Conservation (phyloP, 2,797 vertebrate genomes). For the Poeciliopsis paucimaculata region DNA sequence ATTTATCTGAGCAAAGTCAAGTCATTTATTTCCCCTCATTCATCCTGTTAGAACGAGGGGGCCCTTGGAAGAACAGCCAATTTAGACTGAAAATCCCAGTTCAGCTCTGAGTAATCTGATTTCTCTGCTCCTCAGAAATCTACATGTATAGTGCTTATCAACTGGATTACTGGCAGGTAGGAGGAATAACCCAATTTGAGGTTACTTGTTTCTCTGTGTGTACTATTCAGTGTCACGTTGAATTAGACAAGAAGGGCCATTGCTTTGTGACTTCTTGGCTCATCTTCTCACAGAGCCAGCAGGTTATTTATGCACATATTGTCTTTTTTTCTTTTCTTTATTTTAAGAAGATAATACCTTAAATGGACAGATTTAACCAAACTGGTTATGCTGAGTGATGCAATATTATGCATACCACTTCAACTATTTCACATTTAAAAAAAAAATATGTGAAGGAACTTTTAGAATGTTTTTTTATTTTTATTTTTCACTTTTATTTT, state of each 20-base stretch:
- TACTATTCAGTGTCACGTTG: conserved; percentile 84
- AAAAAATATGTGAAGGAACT: neutral
- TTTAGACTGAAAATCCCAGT: conserved; percentile 80
- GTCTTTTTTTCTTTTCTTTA: conserved; percentile 22
- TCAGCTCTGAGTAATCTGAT: conserved; percentile 83
- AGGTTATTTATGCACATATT: conserved; percentile 49
- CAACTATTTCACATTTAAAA: neutral
- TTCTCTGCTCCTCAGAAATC: conserved; percentile 83
- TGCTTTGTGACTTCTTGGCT: conserved; percentile 68
- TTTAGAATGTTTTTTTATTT: neutral
- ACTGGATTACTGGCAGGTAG: conserved; percentile 86
- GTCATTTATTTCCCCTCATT: conserved; percentile 79
- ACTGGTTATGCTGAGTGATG: neutral
- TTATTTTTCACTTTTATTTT: neutral
- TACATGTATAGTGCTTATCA: conserved; percentile 88
- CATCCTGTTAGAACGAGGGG: conserved; percentile 76
- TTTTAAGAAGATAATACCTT: conserved; percentile 62
- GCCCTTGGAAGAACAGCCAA: conserved; percentile 79
- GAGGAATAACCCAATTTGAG: conserved; percentile 85
- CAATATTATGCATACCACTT: neutral
- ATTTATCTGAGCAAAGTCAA: conserved; percentile 79
- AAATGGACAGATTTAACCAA: conserved; percentile 34
- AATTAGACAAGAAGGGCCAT: conserved; percentile 76
- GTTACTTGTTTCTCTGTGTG: conserved; percentile 83
- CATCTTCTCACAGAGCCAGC: conserved; percentile 46